Base-by-base conservation (phyloP, 2,797 vertebrate species). In the Chloroceryle inda region DNA sequence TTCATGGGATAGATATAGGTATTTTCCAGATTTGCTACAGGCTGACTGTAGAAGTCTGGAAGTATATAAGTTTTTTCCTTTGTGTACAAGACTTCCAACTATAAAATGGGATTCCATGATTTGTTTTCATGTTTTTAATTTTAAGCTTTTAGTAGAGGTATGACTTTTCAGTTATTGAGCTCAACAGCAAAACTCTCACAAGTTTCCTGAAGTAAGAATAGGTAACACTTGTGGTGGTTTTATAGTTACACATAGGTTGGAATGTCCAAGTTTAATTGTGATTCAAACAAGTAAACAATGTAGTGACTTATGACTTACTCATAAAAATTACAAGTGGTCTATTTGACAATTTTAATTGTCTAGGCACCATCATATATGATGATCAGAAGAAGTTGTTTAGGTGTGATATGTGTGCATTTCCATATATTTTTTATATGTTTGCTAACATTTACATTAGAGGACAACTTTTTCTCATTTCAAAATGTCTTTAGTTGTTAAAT, bases 361-460 rank as follows among this genome's bases (percentile, higher is more conserved):
- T 26, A 50, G 64, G 66, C 19, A 29, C 23, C 24, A 66, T 83
- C 67, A 40, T 64, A 47, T 63, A 40, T 33, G 21, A 79, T 79
- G 31, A 35, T 58, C 61, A 67, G 47, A 84, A 31, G 78, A 33
- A 49, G 12, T 13, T 67, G 7, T 44, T 49, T 56, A 59, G 38
- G 21, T 89, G 56, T 80, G 24, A 71, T 92, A 73, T 37, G 26
- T 84, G 71, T 71, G 9, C 68, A 71, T 79, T 85, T 94, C 35
- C 53, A 90, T 53, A 96, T 64, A 24, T 22, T 79, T 74, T 94
- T 85, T 29, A 33, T 61, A n/a, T 66, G 13, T 79, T 94, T 94
- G 27, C 23, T 68, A 88, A 62, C 53, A 45, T 29, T 97, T 80
- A 58, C 22, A 13, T 59, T 55, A 11, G 11, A 83, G 24, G 37